A percentile compares a stretch with the other conserved stretches of the same genome.
Conservation (phyloP, 2,797 vertebrate genomes). For the Discoglossus pictus region DNA sequence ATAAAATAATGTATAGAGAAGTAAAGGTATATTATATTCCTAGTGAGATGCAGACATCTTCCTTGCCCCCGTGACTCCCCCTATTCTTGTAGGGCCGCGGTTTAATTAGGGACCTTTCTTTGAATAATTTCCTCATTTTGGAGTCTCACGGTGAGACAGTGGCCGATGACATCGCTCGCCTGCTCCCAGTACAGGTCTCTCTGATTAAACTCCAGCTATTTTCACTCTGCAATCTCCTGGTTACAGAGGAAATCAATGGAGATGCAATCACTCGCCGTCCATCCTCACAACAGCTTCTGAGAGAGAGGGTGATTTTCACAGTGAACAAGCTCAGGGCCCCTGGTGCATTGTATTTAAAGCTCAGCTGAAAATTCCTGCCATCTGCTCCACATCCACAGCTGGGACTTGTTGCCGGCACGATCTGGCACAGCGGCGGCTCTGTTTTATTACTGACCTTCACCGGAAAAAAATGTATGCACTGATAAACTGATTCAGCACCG, state of each 20-base stretch:
- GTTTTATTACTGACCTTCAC: constrained; percentile 19
- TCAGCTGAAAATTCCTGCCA: constrained; percentile 43
- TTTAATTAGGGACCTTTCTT: no score
- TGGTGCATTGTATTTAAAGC: constrained; percentile 39
- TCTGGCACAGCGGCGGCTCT: constrained; percentile 21
- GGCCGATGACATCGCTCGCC: background rate
- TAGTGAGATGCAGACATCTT: no score
- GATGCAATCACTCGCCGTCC: background rate
- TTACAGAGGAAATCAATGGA: background rate
- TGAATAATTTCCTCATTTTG: no score
- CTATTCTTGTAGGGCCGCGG: no score
- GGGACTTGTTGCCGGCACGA: constrained; percentile 28
- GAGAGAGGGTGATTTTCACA: constrained; percentile 14
- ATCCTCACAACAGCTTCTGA: background rate
- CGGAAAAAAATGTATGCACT: background rate
- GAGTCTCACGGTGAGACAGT: no score
- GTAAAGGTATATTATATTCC: no score
- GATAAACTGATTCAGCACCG: background rate
- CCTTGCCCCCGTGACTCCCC: no score
- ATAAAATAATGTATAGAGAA: no score
- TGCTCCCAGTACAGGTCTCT: background rate
- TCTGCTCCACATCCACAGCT: constrained; percentile 41
- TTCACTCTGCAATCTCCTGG: background rate
- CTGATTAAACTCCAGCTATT: background rate
- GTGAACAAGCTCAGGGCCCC: constrained; percentile 34